Evolutionary conservation across 2,113 vertebrate species (phyloP).

Genomic region (Melanostigma gelatinosum): DNA sequence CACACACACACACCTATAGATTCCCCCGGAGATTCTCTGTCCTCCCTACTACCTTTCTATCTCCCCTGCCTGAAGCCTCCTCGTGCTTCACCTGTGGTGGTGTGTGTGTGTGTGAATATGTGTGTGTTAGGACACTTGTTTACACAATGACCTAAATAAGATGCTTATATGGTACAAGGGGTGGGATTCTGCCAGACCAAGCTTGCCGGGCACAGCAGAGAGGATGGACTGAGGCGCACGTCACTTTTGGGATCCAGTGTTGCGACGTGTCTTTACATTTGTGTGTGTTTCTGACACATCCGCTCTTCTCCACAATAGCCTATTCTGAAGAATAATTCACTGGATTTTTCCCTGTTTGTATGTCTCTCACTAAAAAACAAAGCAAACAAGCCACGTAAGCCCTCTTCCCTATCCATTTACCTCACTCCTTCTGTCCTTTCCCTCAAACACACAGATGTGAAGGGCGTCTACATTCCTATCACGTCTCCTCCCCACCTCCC

Average conservation of each 20-base stretch:
- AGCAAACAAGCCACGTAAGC: conserved; percentile 37
- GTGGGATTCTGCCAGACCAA: conserved; percentile 39
- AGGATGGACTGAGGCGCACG: conserved; percentile 18
- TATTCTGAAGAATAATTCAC: conserved; percentile 47
- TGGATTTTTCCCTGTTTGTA: conserved; percentile 37
- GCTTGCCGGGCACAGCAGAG: conserved; percentile 32
- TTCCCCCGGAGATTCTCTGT: conserved; percentile 61
- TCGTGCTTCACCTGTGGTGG: conserved; percentile 49
- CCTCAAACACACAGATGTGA: conserved; percentile 17
- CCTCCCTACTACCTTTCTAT: conserved; percentile 50
- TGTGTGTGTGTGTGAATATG: conserved; percentile 23
- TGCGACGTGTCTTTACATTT: not conserved
- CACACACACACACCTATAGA: conserved; percentile 33
- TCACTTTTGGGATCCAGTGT: not conserved
- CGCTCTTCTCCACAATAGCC: conserved; percentile 24
- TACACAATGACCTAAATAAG: conserved; percentile 81
- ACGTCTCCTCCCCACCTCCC: conserved; percentile 61
- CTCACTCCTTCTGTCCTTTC: conserved; percentile 39
- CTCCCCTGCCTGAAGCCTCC: conserved; percentile 57
- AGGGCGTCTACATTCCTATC: conserved; percentile 62
- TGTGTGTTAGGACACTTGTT: conserved; percentile 59
- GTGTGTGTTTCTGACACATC: conserved; percentile 18
- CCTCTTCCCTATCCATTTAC: conserved; percentile 55
- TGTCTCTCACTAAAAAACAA: conserved; percentile 40
- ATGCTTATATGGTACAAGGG: conserved; percentile 60